Evolutionary conservation across 2,113 vertebrate species (phyloP).

Genomic region (Amphiprion percula): DNA sequence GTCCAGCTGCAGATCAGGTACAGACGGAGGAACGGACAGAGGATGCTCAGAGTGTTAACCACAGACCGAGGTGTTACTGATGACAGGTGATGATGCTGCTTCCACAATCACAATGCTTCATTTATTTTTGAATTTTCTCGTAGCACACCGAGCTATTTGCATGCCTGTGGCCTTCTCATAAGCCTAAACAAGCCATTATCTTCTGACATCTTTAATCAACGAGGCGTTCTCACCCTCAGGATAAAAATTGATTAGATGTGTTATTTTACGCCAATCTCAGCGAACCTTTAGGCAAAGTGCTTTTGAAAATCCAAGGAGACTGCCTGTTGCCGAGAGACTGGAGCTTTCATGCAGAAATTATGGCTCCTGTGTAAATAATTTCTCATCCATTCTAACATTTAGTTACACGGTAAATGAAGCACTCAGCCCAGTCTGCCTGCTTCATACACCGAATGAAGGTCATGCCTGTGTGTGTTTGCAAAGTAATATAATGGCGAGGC

Average conservation of each 20-base stretch:
- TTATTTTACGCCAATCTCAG: conserved; percentile 46
- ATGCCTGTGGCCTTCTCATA: background rate
- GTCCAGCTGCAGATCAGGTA: conserved; percentile 82
- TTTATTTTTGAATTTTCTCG: background rate
- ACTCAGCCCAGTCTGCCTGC: conserved; percentile 31
- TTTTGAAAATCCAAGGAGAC: conserved; percentile 35
- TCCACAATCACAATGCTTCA: conserved; percentile 4
- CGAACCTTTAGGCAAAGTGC: conserved; percentile 28
- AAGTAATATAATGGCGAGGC: conserved; percentile 23
- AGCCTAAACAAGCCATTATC: conserved; percentile 42
- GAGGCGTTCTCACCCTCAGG: conserved; percentile 9
- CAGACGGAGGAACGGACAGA: conserved; percentile 67
- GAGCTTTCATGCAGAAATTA: conserved; percentile 31
- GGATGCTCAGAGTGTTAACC: conserved; percentile 77
- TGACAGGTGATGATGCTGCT: conserved; percentile 70
- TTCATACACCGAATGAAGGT: conserved; percentile 42
- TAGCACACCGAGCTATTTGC: background rate
- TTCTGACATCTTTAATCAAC: conserved; percentile 48
- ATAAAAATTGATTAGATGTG: conserved; percentile 30
- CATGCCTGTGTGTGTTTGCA: conserved; percentile 22
- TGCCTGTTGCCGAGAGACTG: conserved; percentile 51
- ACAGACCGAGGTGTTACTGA: conserved; percentile 66
- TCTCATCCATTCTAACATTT: conserved; percentile 37
- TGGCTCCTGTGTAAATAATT: conserved; percentile 24
- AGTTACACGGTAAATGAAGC: conserved; percentile 47